These are phyloP conservation scores for Agapetus fuscipes DNA, from an alignment of 2,888 invertebrate species.

Conservation along the genomic window DNA sequence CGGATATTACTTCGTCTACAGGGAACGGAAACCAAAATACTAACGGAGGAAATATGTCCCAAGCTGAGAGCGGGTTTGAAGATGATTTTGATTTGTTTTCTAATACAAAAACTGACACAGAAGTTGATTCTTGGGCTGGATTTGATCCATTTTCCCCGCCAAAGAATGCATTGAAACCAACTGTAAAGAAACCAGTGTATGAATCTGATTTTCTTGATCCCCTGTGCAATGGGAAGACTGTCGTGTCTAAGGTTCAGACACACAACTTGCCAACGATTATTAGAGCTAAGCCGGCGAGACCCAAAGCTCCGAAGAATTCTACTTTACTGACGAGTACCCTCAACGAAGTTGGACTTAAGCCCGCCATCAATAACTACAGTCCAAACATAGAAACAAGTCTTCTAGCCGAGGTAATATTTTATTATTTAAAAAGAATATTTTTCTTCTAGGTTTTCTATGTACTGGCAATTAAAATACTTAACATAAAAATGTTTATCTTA, in stretches of 20 bases:
- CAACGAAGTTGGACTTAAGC: constrained; percentile 3
- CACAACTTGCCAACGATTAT: constrained; percentile 67
- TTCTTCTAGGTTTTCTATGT: no score
- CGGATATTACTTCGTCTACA: constrained; percentile 54
- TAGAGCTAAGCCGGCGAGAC: constrained; percentile 50
- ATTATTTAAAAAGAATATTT: no score
- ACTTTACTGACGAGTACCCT: constrained; percentile 51
- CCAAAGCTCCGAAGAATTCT: constrained; percentile 44
- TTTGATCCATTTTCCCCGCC: constrained; percentile 49
- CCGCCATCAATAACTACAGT: background rate
- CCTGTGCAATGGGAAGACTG: constrained; percentile 39
- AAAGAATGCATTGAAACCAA: constrained; percentile 26
- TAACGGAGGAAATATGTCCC: constrained; percentile 56
- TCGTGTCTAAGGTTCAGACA: constrained; percentile 33
- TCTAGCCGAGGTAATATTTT: no score
- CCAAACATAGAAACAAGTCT: no score
- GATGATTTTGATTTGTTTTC: constrained; percentile 69
- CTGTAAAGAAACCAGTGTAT: constrained; percentile 44
- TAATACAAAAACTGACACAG: constrained; percentile 37
- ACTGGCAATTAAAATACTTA: no score
- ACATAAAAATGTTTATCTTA: no score
- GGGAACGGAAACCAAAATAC: constrained; percentile 42
- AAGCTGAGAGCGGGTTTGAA: constrained; percentile 73
- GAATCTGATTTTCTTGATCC: constrained; percentile 53
- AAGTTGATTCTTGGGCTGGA: constrained; percentile 44